Base-by-base conservation (phyloP, 1,140 invertebrate genomes). In the Drosophila navojoa region DNA sequence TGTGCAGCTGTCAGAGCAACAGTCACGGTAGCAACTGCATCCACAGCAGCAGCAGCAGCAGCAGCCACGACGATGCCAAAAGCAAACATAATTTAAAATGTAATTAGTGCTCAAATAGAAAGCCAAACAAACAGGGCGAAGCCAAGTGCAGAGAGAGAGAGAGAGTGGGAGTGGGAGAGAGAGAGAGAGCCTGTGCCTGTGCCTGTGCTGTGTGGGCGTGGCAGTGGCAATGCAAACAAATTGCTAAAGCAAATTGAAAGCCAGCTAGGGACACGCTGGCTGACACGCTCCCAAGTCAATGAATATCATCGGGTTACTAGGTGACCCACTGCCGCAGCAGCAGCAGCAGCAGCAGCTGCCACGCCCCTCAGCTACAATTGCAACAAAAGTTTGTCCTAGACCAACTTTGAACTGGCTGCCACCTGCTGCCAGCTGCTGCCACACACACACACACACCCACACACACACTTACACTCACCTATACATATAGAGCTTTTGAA, bases 1-100 rank as follows among this genome's bases (percentile, higher is more conserved):
- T 67, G 25, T 66, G 60, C 81, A 80, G 59, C 54, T 85, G 76
- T 45, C 53, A 69, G 58, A 64, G 82, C 76, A 72, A 68, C 72
- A 81, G 82, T 81, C 75, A 76, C 64, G 78, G 71, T 72, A 77
- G 76, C 55, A 72, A 72, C 59, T 72, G 64, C 27, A 58, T 71
- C 70, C 52, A 77, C 6, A 32, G 9, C 53, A 42, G 13, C 57
- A 10, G 25, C 68, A 42, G 35, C 50, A 40, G 35, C 47, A 29
- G 16, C n/a, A 42, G 13, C 40, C 27, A 38, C 15, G n/a, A 72
- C 75, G 73, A 59, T 61, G 79, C 63, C 77, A 80, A 89, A 90
- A 78, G 84, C 85, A 89, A 89, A 89, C 86, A 89, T 89, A 89
- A 90, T 89, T 89, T 89, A 89, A 89, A 89, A 89, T 89, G 84